These are phyloP conservation scores for Caprella mutica DNA, from an alignment of 2,888 invertebrate species.

Conservation along the genomic window DNA sequence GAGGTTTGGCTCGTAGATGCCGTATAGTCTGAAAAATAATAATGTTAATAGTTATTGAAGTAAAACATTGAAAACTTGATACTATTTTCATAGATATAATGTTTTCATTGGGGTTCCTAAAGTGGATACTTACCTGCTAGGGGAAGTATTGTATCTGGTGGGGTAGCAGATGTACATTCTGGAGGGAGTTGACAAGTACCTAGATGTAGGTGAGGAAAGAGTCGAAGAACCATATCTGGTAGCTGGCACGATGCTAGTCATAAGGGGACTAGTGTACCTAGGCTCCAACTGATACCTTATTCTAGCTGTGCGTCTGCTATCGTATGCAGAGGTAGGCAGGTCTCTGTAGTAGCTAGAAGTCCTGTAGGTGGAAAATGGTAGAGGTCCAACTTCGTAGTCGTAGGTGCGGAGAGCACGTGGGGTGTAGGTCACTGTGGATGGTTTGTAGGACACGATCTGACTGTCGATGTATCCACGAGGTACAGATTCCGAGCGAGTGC, in stretches of 20 bases:
- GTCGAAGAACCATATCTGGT: constrained; percentile 3
- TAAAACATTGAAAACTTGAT: no score
- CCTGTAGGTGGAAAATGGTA: constrained; percentile 8
- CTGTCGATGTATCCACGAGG: not conserved
- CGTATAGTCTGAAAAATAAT: no score
- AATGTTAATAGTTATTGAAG: no score
- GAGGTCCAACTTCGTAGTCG: not conserved
- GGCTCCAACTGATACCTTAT: constrained; percentile 8
- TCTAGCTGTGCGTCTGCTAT: constrained; percentile 2
- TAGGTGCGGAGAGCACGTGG: constrained; percentile 3
- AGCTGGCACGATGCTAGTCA: constrained; percentile 4
- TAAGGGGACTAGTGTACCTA: not conserved
- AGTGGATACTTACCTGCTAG: no score
- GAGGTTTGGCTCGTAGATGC: constrained; percentile 8
- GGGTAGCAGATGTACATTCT: constrained; percentile 7
- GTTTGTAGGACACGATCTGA: constrained; percentile 7
- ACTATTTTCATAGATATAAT: no score
- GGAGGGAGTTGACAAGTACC: constrained; percentile 5
- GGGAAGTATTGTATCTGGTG: not conserved
- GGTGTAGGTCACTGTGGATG: not conserved
- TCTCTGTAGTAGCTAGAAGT: constrained; percentile 7
- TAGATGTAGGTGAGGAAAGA: not conserved
- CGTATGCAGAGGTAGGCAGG: constrained; percentile 2
- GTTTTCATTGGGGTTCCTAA: no score
- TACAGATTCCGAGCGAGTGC: not conserved